Evolutionary conservation across 2,797 vertebrate genomes (phyloP).

Genomic region (Sebastes vulpes): DNA sequence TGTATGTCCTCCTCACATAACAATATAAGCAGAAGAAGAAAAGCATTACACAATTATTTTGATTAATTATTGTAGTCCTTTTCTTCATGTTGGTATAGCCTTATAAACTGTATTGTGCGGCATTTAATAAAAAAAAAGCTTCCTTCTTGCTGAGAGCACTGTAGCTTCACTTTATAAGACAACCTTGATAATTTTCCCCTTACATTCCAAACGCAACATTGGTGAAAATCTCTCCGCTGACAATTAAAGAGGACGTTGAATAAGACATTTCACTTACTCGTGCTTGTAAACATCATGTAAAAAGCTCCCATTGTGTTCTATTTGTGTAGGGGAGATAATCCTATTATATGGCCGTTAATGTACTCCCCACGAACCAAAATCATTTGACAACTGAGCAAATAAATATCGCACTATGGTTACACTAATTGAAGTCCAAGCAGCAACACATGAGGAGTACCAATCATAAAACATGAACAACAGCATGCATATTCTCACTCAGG

Average conservation of each 20-base stretch:
- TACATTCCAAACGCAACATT: neutral
- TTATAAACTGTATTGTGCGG: too few relatives aligned
- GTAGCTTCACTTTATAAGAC: neutral
- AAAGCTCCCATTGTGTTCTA: slow-evolving; percentile 12
- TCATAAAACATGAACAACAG: slow-evolving; percentile 33
- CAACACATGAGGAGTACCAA: slow-evolving; percentile 26
- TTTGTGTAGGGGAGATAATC: slow-evolving; percentile 26
- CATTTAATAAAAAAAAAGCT: neutral
- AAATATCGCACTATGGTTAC: slow-evolving; percentile 11
- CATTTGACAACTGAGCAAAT: slow-evolving; percentile 33
- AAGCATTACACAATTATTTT: neutral
- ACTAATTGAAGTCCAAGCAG: slow-evolving; percentile 35
- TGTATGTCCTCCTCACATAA: neutral
- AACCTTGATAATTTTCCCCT: neutral
- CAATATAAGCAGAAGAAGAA: neutral
- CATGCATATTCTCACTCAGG: neutral
- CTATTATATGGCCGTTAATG: neutral
- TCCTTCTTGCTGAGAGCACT: neutral
- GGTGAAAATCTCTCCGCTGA: neutral
- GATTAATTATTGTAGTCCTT: neutral
- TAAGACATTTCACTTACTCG: neutral
- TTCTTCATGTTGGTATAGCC: too few relatives aligned
- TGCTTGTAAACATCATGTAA: slow-evolving; percentile 17
- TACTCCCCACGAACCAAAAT: slow-evolving; percentile 3
- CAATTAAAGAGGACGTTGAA: neutral